Evolutionary conservation across 2,797 vertebrate genomes (phyloP), one percentile per base, ranked within the genome.

Genomic region (Onychomys torridus): DNA sequence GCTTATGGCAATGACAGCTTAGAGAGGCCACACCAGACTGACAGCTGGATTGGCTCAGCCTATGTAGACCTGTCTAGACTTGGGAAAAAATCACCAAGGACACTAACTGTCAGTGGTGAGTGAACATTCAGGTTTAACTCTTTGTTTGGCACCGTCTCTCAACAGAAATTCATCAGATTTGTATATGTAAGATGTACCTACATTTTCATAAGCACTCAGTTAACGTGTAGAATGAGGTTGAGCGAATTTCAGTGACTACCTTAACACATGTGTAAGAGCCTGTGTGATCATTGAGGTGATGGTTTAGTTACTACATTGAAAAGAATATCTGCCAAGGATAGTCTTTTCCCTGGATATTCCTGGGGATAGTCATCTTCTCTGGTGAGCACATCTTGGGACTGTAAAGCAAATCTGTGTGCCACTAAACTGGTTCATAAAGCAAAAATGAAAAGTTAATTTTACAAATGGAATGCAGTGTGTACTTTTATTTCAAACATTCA

Each of bases 21-120:
- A 75, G 98, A 98, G 92, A 99, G 99, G 83, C 99, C 99, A 0
- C 98, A 99, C 27, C 98, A 99, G 84, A 98, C 99, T 0, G 99
- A 99, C 97, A 99, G 98, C 34, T 99, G 99, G 59, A 98, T 99
- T 90, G 99, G 99, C 8, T 99, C 99, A 52, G 99, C 99, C 1
- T 99, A 99, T 17, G 96, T 99, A 0, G 99, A 99, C 97, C 98
- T 99, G 69, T 97, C 98, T 3, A 97, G 98, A 0, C 97, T 99
- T 59, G 98, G 98, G 32, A 98, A 98, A 82, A 98, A 88, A 0
- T 89, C 98, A 0, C 87, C 98, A 88, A 98, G 97, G 83, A 98
- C 99, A 2, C 98, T 98, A 34, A 99, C 98, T 9, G 97, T 99
- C 88, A 99, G 98, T 82, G 99, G 99, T 99, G 96, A 97, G 99